A percentile compares a stretch with the other conserved stretches of the same genome.
phyloP scores from a whole-genome alignment of 2,797 vertebrate species.

The Tangara arthus region DNA sequence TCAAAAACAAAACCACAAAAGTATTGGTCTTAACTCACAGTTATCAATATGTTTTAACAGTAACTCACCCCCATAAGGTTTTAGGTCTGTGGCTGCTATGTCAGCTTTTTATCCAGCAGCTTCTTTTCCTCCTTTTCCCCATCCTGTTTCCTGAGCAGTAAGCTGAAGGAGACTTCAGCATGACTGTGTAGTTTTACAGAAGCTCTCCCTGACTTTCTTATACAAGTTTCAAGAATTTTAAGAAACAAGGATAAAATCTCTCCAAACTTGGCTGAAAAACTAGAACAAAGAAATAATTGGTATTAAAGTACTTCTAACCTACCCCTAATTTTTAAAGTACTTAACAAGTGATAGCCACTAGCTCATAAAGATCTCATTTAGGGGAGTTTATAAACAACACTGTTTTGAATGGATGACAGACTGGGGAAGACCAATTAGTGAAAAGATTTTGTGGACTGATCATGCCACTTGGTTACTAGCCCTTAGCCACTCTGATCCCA shows the following conservation, averaged over 20 bases:
- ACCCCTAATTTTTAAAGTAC: not conserved
- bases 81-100: not conserved
- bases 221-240: not conserved
- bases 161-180: not conserved
- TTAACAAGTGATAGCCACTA: not conserved
- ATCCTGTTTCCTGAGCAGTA: not conserved
- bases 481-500: not conserved
- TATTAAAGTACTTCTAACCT: not conserved
- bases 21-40: not conserved
- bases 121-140: rapidly evolving
- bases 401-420: not conserved
- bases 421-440: not conserved
- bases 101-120: not conserved
- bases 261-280: not conserved
- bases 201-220: not conserved
- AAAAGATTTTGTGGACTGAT: not conserved
- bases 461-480: not conserved
- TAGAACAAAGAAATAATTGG: not conserved
- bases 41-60: not conserved
- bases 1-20: not conserved
- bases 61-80: not conserved
- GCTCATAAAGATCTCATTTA: not conserved
- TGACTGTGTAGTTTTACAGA: not conserved
- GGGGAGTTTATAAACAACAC: not conserved
- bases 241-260: not conserved